phyloP scores from a whole-genome alignment of 2,113 vertebrate species.

The Salvator merianae region DNA sequence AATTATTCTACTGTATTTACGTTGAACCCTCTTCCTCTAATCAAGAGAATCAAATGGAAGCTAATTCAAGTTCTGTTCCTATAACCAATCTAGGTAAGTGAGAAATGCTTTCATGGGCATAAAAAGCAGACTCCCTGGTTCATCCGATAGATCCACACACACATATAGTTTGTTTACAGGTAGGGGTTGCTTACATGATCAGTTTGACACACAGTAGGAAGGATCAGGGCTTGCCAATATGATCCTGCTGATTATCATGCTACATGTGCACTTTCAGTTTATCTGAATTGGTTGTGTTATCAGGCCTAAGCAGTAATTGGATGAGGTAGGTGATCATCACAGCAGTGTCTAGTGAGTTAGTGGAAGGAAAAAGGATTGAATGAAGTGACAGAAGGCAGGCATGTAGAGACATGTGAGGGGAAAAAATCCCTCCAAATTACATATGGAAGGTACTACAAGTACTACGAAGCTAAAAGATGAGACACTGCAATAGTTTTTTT shows the following conservation, averaged over 20 bases:
- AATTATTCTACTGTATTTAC: constrained; percentile 76
- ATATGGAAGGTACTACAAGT: background rate
- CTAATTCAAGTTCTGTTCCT: constrained; percentile 21
- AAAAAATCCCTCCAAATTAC: background rate
- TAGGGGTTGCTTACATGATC: background rate
- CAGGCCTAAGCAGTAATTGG: background rate
- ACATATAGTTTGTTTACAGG: background rate
- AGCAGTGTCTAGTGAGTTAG: background rate
- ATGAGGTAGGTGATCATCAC: background rate
- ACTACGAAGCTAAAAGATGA: background rate
- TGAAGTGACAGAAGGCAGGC: background rate
- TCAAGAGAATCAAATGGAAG: constrained; percentile 46
- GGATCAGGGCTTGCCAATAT: background rate
- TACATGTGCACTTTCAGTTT: background rate
- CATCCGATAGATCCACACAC: background rate
- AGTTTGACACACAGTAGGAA: background rate
- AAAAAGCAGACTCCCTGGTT: background rate
- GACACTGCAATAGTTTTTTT: background rate
- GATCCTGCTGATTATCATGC: background rate
- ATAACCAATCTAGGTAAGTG: background rate
- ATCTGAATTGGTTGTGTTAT: background rate
- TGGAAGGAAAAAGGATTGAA: background rate
- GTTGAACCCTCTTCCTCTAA: constrained; percentile 62
- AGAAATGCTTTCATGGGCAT: background rate
- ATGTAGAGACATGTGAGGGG: background rate